Evolutionary conservation across 2,888 invertebrate species (phyloP).

Genomic region (Lycocerus yunnanus): DNA sequence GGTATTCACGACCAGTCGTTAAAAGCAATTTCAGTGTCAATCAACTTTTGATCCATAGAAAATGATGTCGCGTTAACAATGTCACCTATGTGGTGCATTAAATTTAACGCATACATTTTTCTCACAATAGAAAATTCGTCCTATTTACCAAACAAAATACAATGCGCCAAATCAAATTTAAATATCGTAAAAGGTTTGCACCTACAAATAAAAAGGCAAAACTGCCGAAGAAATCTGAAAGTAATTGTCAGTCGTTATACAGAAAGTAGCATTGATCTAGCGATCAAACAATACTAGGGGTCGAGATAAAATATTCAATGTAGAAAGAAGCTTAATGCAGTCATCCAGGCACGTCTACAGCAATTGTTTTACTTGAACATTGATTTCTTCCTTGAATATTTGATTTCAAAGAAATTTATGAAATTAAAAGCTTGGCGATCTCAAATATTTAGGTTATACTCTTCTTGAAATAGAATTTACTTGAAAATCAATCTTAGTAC

Average conservation of each 20-base stretch:
- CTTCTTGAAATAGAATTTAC: background rate
- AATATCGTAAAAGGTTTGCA: constrained; percentile 40
- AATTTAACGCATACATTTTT: constrained; percentile 30
- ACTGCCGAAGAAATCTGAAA: constrained; percentile 31
- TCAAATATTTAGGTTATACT: background rate
- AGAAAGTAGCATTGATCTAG: constrained; percentile 21
- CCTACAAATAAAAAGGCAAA: constrained; percentile 31
- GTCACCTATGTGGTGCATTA: constrained; percentile 31
- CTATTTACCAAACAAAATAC: constrained; percentile 44
- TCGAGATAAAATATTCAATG: constrained; percentile 29
- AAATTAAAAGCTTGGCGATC: background rate
- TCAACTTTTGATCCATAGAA: constrained; percentile 34
- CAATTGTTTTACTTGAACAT: constrained; percentile 31
- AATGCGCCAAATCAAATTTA: constrained; percentile 45
- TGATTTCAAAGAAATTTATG: constrained; percentile 19
- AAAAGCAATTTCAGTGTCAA: constrained; percentile 43
- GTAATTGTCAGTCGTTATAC: constrained; percentile 34
- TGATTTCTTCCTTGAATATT: constrained; percentile 25
- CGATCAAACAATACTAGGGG: constrained; percentile 28
- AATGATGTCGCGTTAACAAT: constrained; percentile 31
- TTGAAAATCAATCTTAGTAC: background rate
- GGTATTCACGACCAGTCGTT: constrained; percentile 44
- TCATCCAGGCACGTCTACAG: constrained; percentile 28
- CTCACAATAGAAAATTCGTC: constrained; percentile 36
- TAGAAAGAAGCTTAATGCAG: constrained; percentile 29